These are phyloP conservation scores for Ptychochromis oligacanthus DNA, from an alignment of 2,113 vertebrate genomes.

Conservation along the genomic window DNA sequence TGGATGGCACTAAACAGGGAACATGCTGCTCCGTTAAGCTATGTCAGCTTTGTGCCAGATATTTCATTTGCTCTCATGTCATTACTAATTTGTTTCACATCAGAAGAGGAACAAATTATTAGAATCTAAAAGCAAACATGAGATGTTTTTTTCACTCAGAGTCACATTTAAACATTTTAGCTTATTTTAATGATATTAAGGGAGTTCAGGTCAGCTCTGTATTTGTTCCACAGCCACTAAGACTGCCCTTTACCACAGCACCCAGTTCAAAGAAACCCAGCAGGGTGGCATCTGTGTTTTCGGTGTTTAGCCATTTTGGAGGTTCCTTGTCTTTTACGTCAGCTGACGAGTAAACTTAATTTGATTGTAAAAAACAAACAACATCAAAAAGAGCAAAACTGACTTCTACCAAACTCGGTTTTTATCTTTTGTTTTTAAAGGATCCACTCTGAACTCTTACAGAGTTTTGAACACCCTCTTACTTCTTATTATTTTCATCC, in stretches of 20 bases:
- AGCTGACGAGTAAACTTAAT: neutral
- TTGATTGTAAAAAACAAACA: neutral
- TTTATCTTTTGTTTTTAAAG: neutral
- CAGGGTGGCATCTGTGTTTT: neutral
- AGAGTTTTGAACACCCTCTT: conserved; percentile 52
- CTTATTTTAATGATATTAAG: conserved; percentile 26
- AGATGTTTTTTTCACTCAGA: neutral
- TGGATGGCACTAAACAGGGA: neutral
- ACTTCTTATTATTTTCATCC: conserved; percentile 92
- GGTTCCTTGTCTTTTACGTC: neutral
- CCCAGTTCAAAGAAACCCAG: neutral
- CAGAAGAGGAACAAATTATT: neutral
- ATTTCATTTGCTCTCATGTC: neutral
- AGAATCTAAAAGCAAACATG: conserved; percentile 1
- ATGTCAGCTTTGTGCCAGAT: neutral
- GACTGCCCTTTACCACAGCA: neutral
- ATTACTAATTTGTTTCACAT: conserved; percentile 3
- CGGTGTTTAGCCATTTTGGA: neutral
- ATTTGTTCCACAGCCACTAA: neutral
- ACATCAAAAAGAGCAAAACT: neutral
- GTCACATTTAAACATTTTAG: conserved; percentile 52
- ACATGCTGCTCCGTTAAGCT: neutral
- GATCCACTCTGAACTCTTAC: neutral
- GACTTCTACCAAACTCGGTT: neutral
- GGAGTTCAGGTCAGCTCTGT: neutral